A percentile compares a stretch with the other conserved stretches of the same genome.
Evolutionary conservation across 2,113 vertebrate species (phyloP).

Genomic region (Chaetops frenatus): DNA sequence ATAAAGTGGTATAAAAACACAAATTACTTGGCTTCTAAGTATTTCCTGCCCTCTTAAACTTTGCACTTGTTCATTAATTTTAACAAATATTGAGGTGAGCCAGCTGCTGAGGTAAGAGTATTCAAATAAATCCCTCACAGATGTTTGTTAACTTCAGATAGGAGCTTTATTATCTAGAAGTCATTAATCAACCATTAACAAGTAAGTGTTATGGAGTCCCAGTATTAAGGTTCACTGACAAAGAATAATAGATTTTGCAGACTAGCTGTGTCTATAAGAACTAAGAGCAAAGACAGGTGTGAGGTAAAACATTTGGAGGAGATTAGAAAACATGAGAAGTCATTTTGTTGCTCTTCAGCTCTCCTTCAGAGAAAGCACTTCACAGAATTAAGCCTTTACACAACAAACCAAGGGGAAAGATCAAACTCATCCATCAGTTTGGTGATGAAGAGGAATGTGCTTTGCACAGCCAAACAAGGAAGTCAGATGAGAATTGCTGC

Average conservation of each 20-base stretch:
- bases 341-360: not conserved
- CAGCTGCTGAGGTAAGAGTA: conserved; percentile 56
- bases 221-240: conserved; percentile 12
- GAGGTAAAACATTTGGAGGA: conserved; percentile 41
- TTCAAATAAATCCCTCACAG: conserved; percentile 57
- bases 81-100: conserved; percentile 42
- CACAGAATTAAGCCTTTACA: conserved; percentile 41
- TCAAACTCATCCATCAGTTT: conserved; percentile 35
- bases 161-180: conserved; percentile 46
- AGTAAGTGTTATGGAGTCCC: conserved; percentile 2
- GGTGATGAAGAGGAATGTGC: conserved; percentile 20
- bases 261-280: not conserved
- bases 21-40: conserved; percentile 34
- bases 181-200: conserved; percentile 61
- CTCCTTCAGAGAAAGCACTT: not conserved
- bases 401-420: not conserved
- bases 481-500: conserved; percentile 9
- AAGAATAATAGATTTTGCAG: conserved; percentile 23
- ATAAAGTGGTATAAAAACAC: conserved; percentile 26
- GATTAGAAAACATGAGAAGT: conserved; percentile 39
- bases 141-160: conserved; percentile 49
- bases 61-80: conserved; percentile 55
- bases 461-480: not conserved
- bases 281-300: not conserved
- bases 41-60: conserved; percentile 57